Conservation (phyloP, 1,140 invertebrate genomes). For the Xylocopa sonorina region DNA sequence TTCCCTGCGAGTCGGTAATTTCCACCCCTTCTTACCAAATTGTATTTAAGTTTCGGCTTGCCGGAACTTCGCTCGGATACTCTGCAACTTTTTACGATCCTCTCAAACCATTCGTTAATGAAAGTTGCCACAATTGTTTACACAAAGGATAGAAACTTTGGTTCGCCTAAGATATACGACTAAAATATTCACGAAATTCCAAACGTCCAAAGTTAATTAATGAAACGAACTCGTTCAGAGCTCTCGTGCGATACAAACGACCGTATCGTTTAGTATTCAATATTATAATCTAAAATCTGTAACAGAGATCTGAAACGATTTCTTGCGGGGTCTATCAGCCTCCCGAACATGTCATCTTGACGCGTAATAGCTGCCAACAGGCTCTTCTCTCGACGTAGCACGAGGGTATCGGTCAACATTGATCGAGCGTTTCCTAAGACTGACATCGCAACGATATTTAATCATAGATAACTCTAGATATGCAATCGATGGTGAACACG, state of each 20-base stretch:
- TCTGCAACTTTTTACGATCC: not conserved
- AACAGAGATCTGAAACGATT: slow-evolving; percentile 7
- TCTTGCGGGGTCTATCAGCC: not conserved
- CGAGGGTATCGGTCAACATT: slow-evolving; percentile 24
- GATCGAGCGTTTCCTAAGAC: slow-evolving; percentile 22
- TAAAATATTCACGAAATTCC: too few species aligned
- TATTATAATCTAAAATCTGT: not conserved
- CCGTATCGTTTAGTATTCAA: not conserved
- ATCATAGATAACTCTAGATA: slow-evolving; percentile 4
- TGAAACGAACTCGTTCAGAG: not conserved
- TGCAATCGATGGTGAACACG: not conserved
- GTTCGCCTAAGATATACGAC: not conserved
- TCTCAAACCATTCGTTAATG: not conserved
- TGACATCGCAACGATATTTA: slow-evolving; percentile 30
- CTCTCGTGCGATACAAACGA: not conserved
- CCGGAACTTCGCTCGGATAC: not conserved
- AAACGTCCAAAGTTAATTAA: too few species aligned
- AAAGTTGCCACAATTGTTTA: not conserved
- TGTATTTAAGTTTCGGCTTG: not conserved
- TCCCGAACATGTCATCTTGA: slow-evolving; percentile 12
- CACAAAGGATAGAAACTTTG: too few species aligned
- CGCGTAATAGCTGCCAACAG: slow-evolving; percentile 20
- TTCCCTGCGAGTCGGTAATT: too few species aligned
- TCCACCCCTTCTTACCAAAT: not conserved
- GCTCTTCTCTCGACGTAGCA: slow-evolving; percentile 33